These are phyloP conservation scores for Pagrus major DNA, from an alignment of 2,113 vertebrate genomes.

Conservation along the genomic window DNA sequence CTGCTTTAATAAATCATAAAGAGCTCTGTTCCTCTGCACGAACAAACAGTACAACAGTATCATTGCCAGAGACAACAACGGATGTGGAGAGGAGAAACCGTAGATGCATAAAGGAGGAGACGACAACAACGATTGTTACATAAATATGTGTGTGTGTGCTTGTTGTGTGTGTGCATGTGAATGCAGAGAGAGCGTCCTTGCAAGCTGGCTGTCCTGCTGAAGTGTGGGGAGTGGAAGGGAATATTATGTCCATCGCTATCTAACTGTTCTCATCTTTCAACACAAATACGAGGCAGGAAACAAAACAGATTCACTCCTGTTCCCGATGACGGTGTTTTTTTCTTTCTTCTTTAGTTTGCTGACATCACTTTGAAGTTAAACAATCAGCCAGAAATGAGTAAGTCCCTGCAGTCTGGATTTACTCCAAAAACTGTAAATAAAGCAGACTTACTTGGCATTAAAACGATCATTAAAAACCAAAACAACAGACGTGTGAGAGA, in stretches of 20 bases:
- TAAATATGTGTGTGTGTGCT: not conserved
- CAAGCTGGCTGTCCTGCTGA: slow-evolving; percentile 28
- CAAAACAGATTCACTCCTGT: slow-evolving; percentile 47
- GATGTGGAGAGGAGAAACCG: not conserved
- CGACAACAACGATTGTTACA: not conserved
- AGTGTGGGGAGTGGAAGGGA: slow-evolving; percentile 29
- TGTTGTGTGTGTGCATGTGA: not conserved
- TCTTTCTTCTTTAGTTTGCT: not conserved
- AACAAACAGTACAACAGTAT: slow-evolving; percentile 37
- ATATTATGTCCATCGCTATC: slow-evolving; percentile 50
- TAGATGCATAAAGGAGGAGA: slow-evolving; percentile 11
- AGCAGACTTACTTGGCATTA: not conserved
- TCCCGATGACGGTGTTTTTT: not conserved
- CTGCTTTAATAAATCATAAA: slow-evolving; percentile 63
- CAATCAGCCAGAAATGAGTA: not conserved
- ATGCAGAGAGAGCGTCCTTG: slow-evolving; percentile 39
- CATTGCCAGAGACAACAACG: not conserved
- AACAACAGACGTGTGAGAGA: too few relatives aligned
- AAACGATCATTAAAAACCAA: not conserved
- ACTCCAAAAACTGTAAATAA: not conserved
- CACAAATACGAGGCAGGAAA: slow-evolving; percentile 52
- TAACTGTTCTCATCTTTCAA: slow-evolving; percentile 44
- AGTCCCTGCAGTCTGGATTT: not conserved
- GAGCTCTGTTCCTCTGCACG: slow-evolving; percentile 26
- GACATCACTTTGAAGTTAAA: not conserved